Percentiles rank a stretch among this genome's conserved stretches.
phyloP scores from a whole-genome alignment of 2,113 vertebrate species.

The Poeciliopsis turrubarensis region DNA sequence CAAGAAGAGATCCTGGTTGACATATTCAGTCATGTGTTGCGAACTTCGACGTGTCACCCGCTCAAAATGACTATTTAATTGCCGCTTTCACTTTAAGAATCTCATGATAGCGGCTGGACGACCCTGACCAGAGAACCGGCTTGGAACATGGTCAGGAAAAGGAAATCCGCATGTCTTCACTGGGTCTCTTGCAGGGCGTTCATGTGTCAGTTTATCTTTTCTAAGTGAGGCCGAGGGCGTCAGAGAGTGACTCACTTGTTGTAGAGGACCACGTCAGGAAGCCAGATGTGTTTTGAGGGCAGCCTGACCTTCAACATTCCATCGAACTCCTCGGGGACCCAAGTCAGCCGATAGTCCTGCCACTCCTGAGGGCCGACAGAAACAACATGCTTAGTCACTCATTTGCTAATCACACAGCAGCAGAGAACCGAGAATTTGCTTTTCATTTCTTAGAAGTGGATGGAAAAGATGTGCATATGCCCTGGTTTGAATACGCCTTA shows the following conservation, averaged over 20 bases:
- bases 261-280: conserved; percentile 97
- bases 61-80: conserved; percentile 5
- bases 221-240: not conserved
- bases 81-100: conserved; percentile 18
- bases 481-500: not conserved
- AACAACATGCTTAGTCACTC: conserved; percentile 33
- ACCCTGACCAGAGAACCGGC: not conserved
- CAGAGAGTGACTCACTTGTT: conserved; percentile 89
- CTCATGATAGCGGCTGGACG: not conserved
- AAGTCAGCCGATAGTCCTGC: conserved; percentile 96
- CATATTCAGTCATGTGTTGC: conserved; percentile 34
- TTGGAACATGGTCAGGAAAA: not conserved
- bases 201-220: not conserved
- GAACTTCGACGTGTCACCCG: conserved; percentile 10
- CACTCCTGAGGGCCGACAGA: conserved; percentile 85
- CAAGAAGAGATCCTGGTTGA: conserved; percentile 34
- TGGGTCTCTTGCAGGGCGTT: not conserved
- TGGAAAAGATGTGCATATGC: not conserved
- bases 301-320: conserved; percentile 96
- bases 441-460: not conserved
- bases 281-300: conserved; percentile 98
- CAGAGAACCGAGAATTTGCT: conserved; percentile 10
- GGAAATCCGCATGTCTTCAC: not conserved
- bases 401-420: conserved; percentile 16
- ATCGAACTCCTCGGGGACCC: conserved; percentile 94